A percentile compares a stretch with the other conserved stretches of the same genome.
phyloP scores from a whole-genome alignment of 1,140 invertebrate species.

The Oppia nitens region DNA sequence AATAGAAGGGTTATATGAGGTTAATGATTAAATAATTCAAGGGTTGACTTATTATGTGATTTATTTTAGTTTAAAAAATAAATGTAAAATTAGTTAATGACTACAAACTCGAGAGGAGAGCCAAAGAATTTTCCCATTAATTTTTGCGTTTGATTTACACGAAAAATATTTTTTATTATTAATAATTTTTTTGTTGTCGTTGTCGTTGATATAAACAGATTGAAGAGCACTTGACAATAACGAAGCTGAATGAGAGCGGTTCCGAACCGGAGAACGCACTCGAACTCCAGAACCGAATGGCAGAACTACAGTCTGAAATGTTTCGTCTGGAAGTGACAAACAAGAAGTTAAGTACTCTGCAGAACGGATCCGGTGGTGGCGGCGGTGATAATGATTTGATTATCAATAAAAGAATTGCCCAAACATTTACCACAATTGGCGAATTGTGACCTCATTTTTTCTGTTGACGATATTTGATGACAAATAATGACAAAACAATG shows the following conservation, averaged over 20 bases:
- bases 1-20: no score
- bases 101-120: no score
- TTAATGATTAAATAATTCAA: neutral
- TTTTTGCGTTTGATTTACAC: neutral
- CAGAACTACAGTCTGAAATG: conserved; percentile 79
- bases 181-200: neutral
- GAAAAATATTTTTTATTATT: neutral
- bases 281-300: conserved; percentile 74
- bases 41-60: neutral
- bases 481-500: no score
- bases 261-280: conserved; percentile 45
- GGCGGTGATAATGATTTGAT: no score
- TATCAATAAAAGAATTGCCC: neutral
- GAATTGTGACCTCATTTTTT: no score
- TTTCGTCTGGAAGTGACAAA: conserved; percentile 16
- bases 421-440: neutral
- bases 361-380: conserved; percentile 1
- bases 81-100: no score
- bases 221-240: conserved; percentile 74
- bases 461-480: no score
- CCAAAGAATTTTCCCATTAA: conserved; percentile 8
- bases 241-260: conserved; percentile 67
- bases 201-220: conserved; percentile 43
- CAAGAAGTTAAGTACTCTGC: conserved; percentile 15
- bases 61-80: no score